Conservation (phyloP, 2,888 invertebrate species). For the Serrognathus titanus region DNA sequence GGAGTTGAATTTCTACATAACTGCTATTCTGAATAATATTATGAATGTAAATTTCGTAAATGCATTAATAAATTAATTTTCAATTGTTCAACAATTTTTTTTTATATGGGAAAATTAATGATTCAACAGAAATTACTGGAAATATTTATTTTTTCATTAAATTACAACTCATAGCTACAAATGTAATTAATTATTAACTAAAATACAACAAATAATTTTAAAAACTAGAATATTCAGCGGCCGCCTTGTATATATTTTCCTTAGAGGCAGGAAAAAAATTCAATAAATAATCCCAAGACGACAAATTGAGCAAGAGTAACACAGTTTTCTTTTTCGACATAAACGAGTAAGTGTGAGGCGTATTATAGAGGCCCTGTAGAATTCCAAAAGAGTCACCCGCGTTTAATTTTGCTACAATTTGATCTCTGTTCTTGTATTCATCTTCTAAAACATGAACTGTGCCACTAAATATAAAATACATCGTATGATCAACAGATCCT, state of each 20-base stretch:
- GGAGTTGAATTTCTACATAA: too few species aligned
- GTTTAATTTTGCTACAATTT: constrained; percentile 1
- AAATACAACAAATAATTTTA: neutral
- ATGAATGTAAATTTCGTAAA: too few species aligned
- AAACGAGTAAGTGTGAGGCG: constrained; percentile 20
- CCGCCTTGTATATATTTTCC: constrained; percentile 8
- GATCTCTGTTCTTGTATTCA: constrained; percentile 9
- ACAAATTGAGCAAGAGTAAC: constrained; percentile 14
- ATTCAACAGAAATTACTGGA: too few species aligned
- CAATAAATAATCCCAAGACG: constrained; percentile 21
- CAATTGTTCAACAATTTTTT: too few species aligned
- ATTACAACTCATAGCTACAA: too few species aligned
- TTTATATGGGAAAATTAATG: too few species aligned
- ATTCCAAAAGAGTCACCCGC: constrained; percentile 20
- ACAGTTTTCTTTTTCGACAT: constrained; percentile 12
- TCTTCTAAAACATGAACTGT: constrained; percentile 17
- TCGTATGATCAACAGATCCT: constrained; percentile 21
- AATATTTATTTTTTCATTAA: too few species aligned
- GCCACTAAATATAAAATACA: constrained; percentile 25
- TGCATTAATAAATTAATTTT: too few species aligned
- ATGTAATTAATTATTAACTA: too few species aligned
- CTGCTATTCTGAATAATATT: too few species aligned
- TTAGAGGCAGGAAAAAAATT: constrained; percentile 24
- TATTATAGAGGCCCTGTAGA: constrained; percentile 19
- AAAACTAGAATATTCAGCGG: neutral